These are phyloP conservation scores for Hololepta plana DNA, from an alignment of 2,888 invertebrate genomes.

Conservation along the genomic window DNA sequence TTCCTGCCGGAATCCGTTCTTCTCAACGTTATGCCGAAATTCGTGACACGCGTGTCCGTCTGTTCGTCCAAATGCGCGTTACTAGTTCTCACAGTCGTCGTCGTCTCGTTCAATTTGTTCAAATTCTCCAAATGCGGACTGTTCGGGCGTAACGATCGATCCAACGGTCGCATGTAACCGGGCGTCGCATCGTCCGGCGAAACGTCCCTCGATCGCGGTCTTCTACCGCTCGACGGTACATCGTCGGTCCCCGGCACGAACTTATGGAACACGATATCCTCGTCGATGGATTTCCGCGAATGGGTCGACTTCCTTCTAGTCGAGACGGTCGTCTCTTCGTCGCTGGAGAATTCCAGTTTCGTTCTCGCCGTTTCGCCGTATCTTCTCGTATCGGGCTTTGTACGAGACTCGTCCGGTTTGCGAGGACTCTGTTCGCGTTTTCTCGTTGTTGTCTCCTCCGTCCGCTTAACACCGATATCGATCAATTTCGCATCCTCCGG, in stretches of 20 bases:
- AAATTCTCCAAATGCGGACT: no score
- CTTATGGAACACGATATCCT: no score
- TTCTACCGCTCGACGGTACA: not conserved
- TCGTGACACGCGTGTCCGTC: constrained; percentile 21
- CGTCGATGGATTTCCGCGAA: constrained; percentile 3
- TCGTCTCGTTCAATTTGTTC: no score
- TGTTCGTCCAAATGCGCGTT: constrained; percentile 6
- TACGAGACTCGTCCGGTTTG: no score
- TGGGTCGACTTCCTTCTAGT: constrained; percentile 1
- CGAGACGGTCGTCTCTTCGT: constrained; percentile 9
- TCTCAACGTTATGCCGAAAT: constrained; percentile 50
- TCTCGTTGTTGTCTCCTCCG: no score
- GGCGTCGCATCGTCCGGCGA: constrained; percentile 15
- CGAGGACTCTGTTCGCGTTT: no score
- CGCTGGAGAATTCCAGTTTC: constrained; percentile 8
- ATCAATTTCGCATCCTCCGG: constrained; percentile 24
- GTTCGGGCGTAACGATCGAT: constrained; percentile 14
- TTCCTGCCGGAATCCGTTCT: constrained; percentile 34
- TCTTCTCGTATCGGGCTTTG: no score
- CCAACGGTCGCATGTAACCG: constrained; percentile 22
- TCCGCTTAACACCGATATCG: constrained; percentile 27
- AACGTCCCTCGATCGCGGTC: constrained; percentile 7
- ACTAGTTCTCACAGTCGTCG: constrained; percentile 5
- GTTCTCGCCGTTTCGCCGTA: no score
- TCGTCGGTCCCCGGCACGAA: no score